Conservation (phyloP, 1,140 invertebrate species). For the Apis laboriosa region DNA sequence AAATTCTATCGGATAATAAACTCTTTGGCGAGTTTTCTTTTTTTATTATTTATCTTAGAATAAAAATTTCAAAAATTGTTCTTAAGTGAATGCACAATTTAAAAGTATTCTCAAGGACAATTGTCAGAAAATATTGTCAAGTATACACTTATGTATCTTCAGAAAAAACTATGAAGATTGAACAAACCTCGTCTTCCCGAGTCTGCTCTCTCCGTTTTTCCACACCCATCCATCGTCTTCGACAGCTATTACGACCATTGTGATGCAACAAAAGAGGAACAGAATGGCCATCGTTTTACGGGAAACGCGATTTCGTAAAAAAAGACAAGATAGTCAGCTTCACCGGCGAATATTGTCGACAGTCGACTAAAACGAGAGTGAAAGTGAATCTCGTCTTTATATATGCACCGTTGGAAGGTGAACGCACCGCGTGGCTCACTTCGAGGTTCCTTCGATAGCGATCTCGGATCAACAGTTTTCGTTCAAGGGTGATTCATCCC, state of each 20-base stretch:
- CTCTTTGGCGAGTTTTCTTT: no score
- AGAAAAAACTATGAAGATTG: neutral
- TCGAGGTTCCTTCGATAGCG: constrained; percentile 60
- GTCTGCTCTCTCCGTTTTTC: constrained; percentile 59
- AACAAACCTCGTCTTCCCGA: constrained; percentile 45
- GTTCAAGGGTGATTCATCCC: constrained; percentile 10
- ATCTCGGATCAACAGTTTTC: constrained; percentile 39
- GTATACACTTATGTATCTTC: no score
- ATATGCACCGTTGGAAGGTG: constrained; percentile 60
- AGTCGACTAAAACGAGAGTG: constrained; percentile 72
- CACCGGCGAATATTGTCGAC: constrained; percentile 40
- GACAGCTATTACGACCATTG: neutral
- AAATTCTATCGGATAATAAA: no score
- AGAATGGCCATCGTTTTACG: constrained; percentile 22
- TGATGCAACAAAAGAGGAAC: constrained; percentile 7
- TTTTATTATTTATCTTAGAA: no score
- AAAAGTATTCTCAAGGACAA: no score
- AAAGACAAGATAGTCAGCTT: neutral
- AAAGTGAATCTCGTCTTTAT: constrained; percentile 72
- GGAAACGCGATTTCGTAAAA: neutral
- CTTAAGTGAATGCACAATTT: no score
- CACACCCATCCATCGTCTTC: constrained; percentile 77
- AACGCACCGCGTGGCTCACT: constrained; percentile 49
- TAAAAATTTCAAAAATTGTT: no score
- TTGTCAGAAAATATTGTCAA: no score